Evolutionary conservation across 2,113 vertebrate species (phyloP).

Genomic region (Fulica atra): DNA sequence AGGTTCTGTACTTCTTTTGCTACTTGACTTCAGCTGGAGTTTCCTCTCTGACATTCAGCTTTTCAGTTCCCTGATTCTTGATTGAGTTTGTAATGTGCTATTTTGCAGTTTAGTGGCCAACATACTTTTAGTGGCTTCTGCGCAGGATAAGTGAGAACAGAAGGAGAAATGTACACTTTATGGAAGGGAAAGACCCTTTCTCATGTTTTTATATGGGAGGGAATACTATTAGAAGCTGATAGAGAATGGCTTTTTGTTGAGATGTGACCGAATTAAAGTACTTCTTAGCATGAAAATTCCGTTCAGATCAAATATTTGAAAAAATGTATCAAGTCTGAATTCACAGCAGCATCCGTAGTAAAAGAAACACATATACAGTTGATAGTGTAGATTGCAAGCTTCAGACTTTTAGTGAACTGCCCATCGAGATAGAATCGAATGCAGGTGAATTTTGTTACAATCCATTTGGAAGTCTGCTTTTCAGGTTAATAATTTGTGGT

Average conservation of each 20-base stretch:
- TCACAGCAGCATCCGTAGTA: not conserved
- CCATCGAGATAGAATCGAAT: not conserved
- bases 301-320: not conserved
- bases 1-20: conserved; percentile 4
- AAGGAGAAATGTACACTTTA: not conserved
- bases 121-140: conserved; percentile 2
- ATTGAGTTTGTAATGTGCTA: not conserved
- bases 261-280: not conserved
- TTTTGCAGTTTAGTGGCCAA: conserved; percentile 21
- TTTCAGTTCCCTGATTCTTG: not conserved
- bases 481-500: not conserved
- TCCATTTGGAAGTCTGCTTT: not conserved
- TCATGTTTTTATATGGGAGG: not conserved
- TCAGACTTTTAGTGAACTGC: not conserved
- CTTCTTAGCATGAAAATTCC: not conserved
- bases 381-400: not conserved
- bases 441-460: not conserved
- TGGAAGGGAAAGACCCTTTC: not conserved
- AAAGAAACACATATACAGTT: not conserved
- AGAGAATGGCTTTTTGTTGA: not conserved
- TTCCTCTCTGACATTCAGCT: conserved; percentile 1
- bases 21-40: not conserved
- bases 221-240: not conserved
- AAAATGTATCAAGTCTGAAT: not conserved
- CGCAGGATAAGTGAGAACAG: not conserved